phyloP scores from a whole-genome alignment of 2,113 vertebrate genomes.

The Oryzias javanicus region DNA sequence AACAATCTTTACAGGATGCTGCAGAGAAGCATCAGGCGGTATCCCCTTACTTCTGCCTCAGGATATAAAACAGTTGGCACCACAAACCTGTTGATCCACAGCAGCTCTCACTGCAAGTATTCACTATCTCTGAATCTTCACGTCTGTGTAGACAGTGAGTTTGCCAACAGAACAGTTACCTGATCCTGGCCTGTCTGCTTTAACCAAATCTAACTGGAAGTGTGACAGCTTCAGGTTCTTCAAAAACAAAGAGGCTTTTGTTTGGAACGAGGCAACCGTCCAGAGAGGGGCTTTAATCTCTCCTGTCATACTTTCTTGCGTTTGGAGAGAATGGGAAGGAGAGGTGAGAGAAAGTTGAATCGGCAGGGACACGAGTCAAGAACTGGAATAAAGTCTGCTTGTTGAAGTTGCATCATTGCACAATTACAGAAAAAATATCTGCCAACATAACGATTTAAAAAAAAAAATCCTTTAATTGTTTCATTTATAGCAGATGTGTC shows the following conservation, averaged over 20 bases:
- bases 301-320: conserved; percentile 22
- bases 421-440: not conserved
- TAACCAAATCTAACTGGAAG: conserved; percentile 47
- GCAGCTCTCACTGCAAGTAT: conserved; percentile 22
- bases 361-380: conserved; percentile 50
- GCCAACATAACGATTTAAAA: no score
- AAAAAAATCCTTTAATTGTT: no score
- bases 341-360: conserved; percentile 67
- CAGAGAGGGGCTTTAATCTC: conserved; percentile 42
- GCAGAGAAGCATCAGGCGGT: conserved; percentile 43
- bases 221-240: conserved; percentile 29
- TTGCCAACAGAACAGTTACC: conserved; percentile 65
- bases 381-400: conserved; percentile 29
- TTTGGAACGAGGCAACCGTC: conserved; percentile 42
- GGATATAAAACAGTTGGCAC: conserved; percentile 31
- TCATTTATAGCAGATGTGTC: no score
- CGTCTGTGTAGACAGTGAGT: conserved; percentile 47
- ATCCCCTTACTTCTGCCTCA: conserved; percentile 54
- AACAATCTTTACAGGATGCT: conserved; percentile 38
- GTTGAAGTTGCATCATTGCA: conserved; percentile 29
- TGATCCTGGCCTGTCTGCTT: conserved; percentile 51
- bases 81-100: conserved; percentile 51
- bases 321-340: conserved; percentile 3
- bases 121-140: conserved; percentile 46
- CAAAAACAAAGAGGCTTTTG: conserved; percentile 56